A percentile compares a stretch with the other conserved stretches of the same genome.
phyloP scores from a whole-genome alignment of 2,113 vertebrate species.

The Rattus rattus region DNA sequence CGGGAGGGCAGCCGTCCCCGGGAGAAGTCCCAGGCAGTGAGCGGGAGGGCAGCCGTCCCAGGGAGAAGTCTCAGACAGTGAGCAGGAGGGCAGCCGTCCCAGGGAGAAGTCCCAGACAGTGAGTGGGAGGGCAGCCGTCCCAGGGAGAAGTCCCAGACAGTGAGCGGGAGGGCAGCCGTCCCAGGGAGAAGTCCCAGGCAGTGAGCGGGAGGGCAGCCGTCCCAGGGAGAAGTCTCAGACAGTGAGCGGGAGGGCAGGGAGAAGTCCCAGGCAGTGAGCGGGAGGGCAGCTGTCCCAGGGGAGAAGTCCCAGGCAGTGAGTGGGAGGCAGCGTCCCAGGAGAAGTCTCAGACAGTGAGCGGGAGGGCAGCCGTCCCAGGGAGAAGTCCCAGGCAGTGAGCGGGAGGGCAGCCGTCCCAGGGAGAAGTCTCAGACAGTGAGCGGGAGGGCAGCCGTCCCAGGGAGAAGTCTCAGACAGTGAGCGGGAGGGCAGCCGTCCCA shows the following conservation, averaged over 20 bases:
- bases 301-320: neutral
- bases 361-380: neutral
- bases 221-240: neutral
- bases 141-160: neutral
- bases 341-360: neutral
- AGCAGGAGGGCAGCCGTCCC: neutral
- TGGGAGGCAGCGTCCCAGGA: neutral
- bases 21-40: neutral
- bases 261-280: neutral
- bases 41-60: neutral
- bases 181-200: neutral
- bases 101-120: neutral
- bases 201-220: neutral
- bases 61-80: neutral
- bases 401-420: neutral
- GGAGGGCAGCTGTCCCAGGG: neutral
- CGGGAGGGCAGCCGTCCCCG: neutral
- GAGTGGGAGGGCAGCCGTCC: neutral
- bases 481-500: neutral
- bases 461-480: neutral
- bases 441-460: neutral
- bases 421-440: neutral
- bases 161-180: neutral
- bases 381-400: neutral
- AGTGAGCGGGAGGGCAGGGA: too few species aligned